Evolutionary conservation across 2,797 vertebrate species (phyloP), one percentile per base, ranked within the genome.

Genomic region (Sebastes trivittatus): DNA sequence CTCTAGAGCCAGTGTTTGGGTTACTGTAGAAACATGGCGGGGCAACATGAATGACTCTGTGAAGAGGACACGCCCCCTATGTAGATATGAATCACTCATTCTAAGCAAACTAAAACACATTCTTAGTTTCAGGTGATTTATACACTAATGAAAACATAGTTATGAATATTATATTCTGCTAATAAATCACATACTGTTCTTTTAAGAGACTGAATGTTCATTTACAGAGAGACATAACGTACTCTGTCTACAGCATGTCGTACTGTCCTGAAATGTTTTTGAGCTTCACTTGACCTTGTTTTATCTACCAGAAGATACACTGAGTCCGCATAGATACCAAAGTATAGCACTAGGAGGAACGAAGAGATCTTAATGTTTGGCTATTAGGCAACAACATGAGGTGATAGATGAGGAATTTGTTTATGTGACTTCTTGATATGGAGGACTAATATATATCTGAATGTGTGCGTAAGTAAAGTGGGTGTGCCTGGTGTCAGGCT

Each of bases 401-500:
- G 4, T 11, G 7, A 60, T 2, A 16, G 30, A 70, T 42, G 1
- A 38, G 11, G 2, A 22, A 2, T 65, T 66, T 34, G 4, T 52
- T 49, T 23, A 13, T 42, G 4, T 64, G 32, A 56, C 32, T 38
- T 54, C 32, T 62, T 23, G 16, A 59, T 66, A 58, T 13, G 25
- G 16, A 52, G 30, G 56, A 38, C 23, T 72, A 13, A 36, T 36
- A 36, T 36, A 1, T 54, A 30, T 83, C n/a, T 77, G 58, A 87
- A 72, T 16, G 58, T 81, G 71, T 83, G 78, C 63, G 65, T 71
- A 38, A 77, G 71, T 83, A 5, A 83, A 72, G 85, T 92, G 93
- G 93, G 95, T 91, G 94, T 92, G 92, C 49, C 90, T 11, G 42
- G 18, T 70, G 42, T 59, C 64, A 78, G 59, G 38, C 71, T 32